phyloP scores from a whole-genome alignment of 1,140 invertebrate species.

The Bombus ignitus region DNA sequence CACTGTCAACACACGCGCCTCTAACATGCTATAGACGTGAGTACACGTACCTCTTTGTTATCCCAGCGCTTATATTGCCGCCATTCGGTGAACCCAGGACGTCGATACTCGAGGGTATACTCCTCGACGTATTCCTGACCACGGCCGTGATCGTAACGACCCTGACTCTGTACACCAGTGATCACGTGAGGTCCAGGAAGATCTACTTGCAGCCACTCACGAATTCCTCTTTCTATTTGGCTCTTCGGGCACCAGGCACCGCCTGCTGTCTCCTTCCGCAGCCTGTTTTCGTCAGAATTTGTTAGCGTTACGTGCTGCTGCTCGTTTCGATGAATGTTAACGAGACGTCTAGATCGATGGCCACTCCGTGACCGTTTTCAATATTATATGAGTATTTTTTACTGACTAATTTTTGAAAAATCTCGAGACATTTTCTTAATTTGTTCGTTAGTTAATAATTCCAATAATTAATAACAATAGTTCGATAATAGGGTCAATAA shows the following conservation, averaged over 20 bases:
- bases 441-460: no score
- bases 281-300: slow-evolving; percentile 80
- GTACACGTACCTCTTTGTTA: slow-evolving; percentile 84
- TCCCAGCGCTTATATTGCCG: slow-evolving; percentile 86
- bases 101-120: slow-evolving; percentile 90
- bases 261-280: slow-evolving; percentile 88
- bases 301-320: background rate
- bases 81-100: slow-evolving; percentile 86
- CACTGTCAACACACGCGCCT: slow-evolving; percentile 13
- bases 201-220: slow-evolving; percentile 91
- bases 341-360: background rate
- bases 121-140: slow-evolving; percentile 90
- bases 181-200: slow-evolving; percentile 86
- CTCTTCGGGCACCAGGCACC: slow-evolving; percentile 93
- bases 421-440: no score
- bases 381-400: background rate
- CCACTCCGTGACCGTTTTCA: background rate
- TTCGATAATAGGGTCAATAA: no score
- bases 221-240: slow-evolving; percentile 86
- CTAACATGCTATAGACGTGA: background rate
- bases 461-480: no score
- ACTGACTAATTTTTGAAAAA: no score
- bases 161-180: slow-evolving; percentile 90
- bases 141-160: slow-evolving; percentile 90
- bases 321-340: background rate